These are phyloP conservation scores for Scelioninae gen. 1 DNA, from an alignment of 2,888 invertebrate genomes.

Conservation along the genomic window DNA sequence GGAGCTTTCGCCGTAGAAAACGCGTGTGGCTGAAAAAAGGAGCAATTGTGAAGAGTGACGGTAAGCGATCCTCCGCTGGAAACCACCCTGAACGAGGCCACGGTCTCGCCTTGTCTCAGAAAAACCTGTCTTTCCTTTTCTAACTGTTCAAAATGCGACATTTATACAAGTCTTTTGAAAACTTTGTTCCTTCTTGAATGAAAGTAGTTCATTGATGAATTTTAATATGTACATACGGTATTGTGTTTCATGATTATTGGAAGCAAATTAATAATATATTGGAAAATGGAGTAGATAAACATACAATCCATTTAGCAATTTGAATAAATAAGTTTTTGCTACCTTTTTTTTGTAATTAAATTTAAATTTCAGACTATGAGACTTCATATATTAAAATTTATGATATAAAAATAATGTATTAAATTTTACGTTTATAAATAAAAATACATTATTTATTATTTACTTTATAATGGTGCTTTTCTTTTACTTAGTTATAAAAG, in stretches of 20 bases:
- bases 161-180: conserved; percentile 6
- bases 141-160: background rate
- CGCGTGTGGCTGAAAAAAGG: conserved; percentile 35
- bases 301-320: no score
- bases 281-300: no score
- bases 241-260: background rate
- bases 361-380: no score
- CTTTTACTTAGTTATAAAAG: no score
- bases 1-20: conserved; percentile 56
- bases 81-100: conserved; percentile 75
- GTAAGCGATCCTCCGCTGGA: conserved; percentile 75
- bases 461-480: no score
- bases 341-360: no score
- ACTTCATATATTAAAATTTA: no score
- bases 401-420: background rate
- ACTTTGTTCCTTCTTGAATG: conserved; percentile 17
- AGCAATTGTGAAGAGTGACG: conserved; percentile 70
- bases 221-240: background rate
- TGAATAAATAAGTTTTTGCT: no score
- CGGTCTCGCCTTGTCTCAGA: conserved; percentile 69
- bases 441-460: no score
- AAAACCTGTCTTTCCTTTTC: conserved; percentile 53
- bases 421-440: no score
- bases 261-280: background rate
- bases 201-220: conserved; percentile 17